These are phyloP conservation scores for Meandrina meandrites DNA, from an alignment of 92 coral and sea anemone species.

Conservation along the genomic window DNA sequence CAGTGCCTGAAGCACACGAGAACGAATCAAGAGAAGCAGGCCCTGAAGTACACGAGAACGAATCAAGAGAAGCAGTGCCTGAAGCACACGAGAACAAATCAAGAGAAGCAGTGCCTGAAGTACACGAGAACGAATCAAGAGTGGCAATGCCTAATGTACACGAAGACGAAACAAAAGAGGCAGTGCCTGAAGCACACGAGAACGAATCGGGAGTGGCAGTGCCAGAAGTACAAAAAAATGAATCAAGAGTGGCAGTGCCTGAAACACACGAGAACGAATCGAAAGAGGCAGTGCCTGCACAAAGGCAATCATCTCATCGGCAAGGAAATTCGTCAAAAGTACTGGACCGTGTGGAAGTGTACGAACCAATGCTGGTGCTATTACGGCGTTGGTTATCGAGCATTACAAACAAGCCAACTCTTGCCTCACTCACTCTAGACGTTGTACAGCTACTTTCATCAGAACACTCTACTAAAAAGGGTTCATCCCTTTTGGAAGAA, in stretches of 20 bases:
- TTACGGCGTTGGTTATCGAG: constrained; percentile 25
- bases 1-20: too few relatives aligned
- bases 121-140: not conserved
- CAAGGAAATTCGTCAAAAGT: not conserved
- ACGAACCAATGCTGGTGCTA: constrained; percentile 14
- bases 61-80: too few relatives aligned
- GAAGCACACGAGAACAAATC: too few relatives aligned
- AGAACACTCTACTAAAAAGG: not conserved
- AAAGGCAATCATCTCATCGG: not conserved
- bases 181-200: too few relatives aligned
- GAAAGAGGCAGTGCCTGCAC: too few relatives aligned
- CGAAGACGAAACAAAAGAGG: not conserved
- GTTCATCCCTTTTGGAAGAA: not conserved
- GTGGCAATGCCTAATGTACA: not conserved
- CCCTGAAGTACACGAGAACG: too few relatives aligned
- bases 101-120: not conserved
- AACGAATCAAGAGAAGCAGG: too few relatives aligned
- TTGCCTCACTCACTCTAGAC: constrained; percentile 1
- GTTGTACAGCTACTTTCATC: constrained; percentile 17
- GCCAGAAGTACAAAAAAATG: not conserved
- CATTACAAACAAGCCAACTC: constrained; percentile 15
- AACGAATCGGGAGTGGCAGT: too few relatives aligned
- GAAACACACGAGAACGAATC: not conserved
- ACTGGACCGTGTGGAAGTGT: not conserved
- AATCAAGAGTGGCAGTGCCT: not conserved